A percentile compares a stretch with the other conserved stretches of the same genome.
phyloP scores from a whole-genome alignment of 2,113 vertebrate genomes.

The Chroicocephalus ridibundus region DNA sequence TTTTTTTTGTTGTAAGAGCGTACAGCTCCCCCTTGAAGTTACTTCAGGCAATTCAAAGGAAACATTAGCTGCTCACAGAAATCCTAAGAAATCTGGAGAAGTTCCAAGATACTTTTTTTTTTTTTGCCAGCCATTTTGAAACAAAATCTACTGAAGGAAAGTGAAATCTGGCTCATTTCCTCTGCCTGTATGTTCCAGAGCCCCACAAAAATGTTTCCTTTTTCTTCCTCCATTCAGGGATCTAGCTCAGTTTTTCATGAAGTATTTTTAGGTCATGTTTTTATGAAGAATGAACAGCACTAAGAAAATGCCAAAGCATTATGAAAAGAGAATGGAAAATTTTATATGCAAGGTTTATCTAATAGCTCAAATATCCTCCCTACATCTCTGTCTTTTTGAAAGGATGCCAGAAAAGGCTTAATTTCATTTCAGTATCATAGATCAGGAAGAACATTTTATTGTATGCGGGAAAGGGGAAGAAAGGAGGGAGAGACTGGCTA shows the following conservation, averaged over 20 bases:
- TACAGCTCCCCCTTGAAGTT: neutral
- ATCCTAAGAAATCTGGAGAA: neutral
- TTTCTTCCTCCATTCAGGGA: neutral
- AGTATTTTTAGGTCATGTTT: neutral
- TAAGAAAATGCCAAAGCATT: neutral
- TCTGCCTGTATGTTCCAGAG: neutral
- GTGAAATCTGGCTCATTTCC: neutral
- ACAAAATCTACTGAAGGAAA: neutral
- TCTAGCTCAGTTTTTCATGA: neutral
- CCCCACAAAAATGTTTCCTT: neutral
- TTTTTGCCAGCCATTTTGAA: neutral
- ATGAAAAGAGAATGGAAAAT: constrained; percentile 4
- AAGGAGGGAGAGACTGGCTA: neutral
- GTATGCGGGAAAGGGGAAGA: neutral
- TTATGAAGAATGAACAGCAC: neutral
- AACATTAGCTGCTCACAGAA: neutral
- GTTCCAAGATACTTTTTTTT: neutral
- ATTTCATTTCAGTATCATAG: neutral
- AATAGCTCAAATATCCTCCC: neutral
- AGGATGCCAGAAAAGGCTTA: neutral
- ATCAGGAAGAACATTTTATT: neutral
- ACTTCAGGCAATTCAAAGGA: neutral
- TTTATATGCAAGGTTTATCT: neutral
- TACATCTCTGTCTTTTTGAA: neutral
- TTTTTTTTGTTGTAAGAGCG: neutral